Percentiles rank a stretch among this genome's conserved stretches.
Conservation (phyloP, 1,140 invertebrate species). For the Drosophila hydei region DNA sequence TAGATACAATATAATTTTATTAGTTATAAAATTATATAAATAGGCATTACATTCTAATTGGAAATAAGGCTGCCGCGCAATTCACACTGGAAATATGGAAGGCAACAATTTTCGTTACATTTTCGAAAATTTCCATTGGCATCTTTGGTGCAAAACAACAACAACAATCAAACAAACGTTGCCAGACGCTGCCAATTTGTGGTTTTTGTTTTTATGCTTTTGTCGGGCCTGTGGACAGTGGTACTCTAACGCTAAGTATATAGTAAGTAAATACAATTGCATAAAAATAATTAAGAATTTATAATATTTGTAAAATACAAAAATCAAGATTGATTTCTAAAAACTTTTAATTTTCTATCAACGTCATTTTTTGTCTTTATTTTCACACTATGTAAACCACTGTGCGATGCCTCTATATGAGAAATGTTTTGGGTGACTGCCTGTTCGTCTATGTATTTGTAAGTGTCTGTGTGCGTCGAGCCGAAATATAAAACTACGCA, state of each 20-base stretch:
- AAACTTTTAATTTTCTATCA: background rate
- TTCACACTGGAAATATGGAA: too few species aligned
- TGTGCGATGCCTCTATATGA: constrained; percentile 1
- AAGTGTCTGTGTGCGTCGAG: constrained; percentile 12
- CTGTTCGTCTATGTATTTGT: constrained; percentile 10
- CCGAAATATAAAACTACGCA: constrained; percentile 57
- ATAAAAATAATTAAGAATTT: too few species aligned
- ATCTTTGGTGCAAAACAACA: constrained; percentile 32
- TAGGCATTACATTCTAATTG: background rate
- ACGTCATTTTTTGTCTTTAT: background rate
- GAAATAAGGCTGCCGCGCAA: background rate
- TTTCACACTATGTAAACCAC: background rate
- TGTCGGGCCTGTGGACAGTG: background rate
- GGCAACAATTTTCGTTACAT: constrained; percentile 25
- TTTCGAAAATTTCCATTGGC: constrained; percentile 41
- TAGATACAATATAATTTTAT: background rate
- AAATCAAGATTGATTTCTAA: too few species aligned
- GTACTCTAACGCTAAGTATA: too few species aligned
- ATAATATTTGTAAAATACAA: too few species aligned
- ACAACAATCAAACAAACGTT: constrained; percentile 36
- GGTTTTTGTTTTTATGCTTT: constrained; percentile 25
- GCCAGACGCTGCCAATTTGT: constrained; percentile 33
- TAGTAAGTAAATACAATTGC: background rate
- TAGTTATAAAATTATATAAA: background rate
- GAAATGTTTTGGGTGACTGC: constrained; percentile 26